Evolutionary conservation across 2,113 vertebrate genomes (phyloP), one percentile per base, ranked within the genome.

Genomic region (Bungarus multicinctus): DNA sequence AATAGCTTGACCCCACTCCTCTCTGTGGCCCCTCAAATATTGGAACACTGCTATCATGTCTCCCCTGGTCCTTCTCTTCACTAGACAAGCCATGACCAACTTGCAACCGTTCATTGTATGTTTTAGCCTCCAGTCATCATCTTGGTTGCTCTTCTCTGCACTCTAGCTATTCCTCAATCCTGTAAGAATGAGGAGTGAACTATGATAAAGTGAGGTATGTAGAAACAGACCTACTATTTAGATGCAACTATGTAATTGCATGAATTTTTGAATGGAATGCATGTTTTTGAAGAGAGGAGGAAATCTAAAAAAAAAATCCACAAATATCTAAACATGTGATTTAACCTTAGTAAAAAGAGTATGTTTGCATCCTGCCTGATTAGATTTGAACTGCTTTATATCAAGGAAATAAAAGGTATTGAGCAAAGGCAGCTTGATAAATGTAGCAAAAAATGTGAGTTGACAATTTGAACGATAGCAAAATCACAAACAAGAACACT

Each of bases 371-470:
- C 43, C 43, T 3, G 47, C 34, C 12, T 81, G 86, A 89, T 25
- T 60, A 0, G 92, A 85, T 93, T 95, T 91, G 58, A 94, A 93
- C 52, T 52, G 0, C 27, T 95, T 94, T 90, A 0, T 0, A 34
- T 30, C 92, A 45, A 94, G 3, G 87, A 95, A 94, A 43, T 30
- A 57, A 96, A 64, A 3, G 3, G 58, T 91, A 85, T 18, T 87
- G 16, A 93, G 58, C 88, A n/a, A 3, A 95, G 69, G 88, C 69
- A 91, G 2, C 11, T 93, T 64, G 85, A 93, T 86, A 95, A 94
- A 94, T 94, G 94, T 0, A 90, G 43, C 23, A 93, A 94, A 94
- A 96, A 95, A 93, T 95, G 92, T 93, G 85, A 43, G 1, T 92
- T 81, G 93, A 58, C 11, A 55, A 0, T 58, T 94, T 39, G 8